Evolutionary conservation across 1,140 invertebrate species (phyloP).

Genomic region (Drosophila guanche): DNA sequence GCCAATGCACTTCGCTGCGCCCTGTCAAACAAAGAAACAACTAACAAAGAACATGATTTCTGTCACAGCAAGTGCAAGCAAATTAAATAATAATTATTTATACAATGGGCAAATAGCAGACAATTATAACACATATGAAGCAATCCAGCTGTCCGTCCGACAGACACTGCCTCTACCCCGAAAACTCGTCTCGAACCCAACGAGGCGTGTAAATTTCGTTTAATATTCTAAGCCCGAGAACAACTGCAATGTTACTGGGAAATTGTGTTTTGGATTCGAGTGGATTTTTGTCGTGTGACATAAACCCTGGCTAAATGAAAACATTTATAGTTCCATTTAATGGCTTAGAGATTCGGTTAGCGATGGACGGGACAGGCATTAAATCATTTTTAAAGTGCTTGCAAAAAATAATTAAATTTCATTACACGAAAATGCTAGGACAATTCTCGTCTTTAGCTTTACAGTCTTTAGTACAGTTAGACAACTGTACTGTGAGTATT

Average conservation of each 20-base stretch:
- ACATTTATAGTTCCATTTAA: conserved; percentile 76
- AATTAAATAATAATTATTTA: conserved; percentile 79
- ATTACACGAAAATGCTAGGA: conserved; percentile 45
- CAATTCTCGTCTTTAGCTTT: conserved; percentile 20
- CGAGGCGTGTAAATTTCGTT: conserved; percentile 65
- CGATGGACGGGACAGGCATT: conserved; percentile 51
- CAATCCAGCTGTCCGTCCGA: conserved; percentile 38
- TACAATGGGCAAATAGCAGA: conserved; percentile 60
- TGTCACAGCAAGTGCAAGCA: conserved; percentile 49
- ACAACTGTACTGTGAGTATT: neutral
- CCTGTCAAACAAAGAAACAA: conserved; percentile 50
- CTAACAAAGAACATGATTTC: conserved; percentile 61
- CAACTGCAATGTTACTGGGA: conserved; percentile 20
- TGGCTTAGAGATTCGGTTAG: conserved; percentile 56
- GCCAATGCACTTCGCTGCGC: conserved; percentile 42
- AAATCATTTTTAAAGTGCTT: conserved; percentile 77
- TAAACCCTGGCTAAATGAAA: conserved; percentile 67
- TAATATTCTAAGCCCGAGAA: conserved; percentile 59
- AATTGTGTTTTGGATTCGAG: conserved; percentile 1
- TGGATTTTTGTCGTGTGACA: conserved; percentile 26
- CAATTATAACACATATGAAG: conserved; percentile 58
- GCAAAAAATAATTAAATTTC: conserved; percentile 68
- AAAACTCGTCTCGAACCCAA: conserved; percentile 33
- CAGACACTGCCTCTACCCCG: conserved; percentile 11
- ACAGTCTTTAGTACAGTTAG: too few species aligned